Evolutionary conservation across 2,888 invertebrate species (phyloP).

Genomic region (Zele albiditarsus): DNA sequence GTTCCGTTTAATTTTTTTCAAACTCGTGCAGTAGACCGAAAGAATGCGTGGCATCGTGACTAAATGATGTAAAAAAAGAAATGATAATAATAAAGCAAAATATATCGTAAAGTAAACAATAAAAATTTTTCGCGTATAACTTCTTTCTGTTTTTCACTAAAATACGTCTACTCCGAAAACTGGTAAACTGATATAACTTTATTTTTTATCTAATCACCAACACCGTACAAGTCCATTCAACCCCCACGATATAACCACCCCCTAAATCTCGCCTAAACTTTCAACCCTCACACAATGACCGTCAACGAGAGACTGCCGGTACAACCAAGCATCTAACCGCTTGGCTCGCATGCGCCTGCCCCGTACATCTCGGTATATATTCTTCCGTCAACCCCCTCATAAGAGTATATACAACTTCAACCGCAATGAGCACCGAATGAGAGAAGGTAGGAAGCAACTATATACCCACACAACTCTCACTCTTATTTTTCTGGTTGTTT

Average conservation of each 20-base stretch:
- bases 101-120: not conserved
- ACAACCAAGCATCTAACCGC: constrained; percentile 51
- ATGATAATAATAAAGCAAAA: constrained; percentile 5
- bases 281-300: constrained; percentile 57
- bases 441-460: constrained; percentile 40
- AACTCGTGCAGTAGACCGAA: constrained; percentile 48
- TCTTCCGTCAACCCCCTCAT: constrained; percentile 41
- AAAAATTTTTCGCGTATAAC: not conserved
- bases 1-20: constrained; percentile 46
- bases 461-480: constrained; percentile 38
- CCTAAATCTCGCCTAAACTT: constrained; percentile 40
- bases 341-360: constrained; percentile 53
- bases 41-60: constrained; percentile 52
- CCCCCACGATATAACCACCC: constrained; percentile 20
- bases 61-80: constrained; percentile 35
- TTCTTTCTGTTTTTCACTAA: not conserved
- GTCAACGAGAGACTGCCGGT: constrained; percentile 63
- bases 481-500: constrained; percentile 36
- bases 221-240: constrained; percentile 1
- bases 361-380: constrained; percentile 56
- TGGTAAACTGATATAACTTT: not conserved
- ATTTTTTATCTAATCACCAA: not conserved
- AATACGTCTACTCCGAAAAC: not conserved
- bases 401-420: constrained; percentile 48
- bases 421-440: constrained; percentile 45